A percentile compares a stretch with the other conserved stretches of the same genome.
Conservation (phyloP, 2,888 invertebrate genomes). For the Tinea semifulvella region DNA sequence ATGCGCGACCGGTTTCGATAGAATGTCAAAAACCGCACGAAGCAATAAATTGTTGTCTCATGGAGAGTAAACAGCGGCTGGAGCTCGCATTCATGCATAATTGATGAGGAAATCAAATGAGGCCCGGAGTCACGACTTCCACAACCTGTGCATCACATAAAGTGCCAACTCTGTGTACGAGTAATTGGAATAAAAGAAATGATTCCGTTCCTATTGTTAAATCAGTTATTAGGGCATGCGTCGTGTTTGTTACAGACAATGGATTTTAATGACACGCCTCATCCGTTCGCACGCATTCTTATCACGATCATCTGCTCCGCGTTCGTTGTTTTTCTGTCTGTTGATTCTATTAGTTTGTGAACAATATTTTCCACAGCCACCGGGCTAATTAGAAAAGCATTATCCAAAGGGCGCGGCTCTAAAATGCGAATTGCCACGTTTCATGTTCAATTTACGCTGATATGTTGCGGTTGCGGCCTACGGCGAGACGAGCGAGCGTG, state of each 20-base stretch:
- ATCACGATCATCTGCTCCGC: not conserved
- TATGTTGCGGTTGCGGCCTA: slow-evolving; percentile 36
- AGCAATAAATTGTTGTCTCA: slow-evolving; percentile 61
- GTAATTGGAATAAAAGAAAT: too few species aligned
- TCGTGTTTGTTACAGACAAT: not conserved
- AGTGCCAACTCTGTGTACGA: too few species aligned
- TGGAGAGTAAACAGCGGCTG: slow-evolving; percentile 31
- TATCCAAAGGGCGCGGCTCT: not conserved
- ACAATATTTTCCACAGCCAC: not conserved
- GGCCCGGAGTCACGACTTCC: slow-evolving; percentile 27
- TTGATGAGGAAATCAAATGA: slow-evolving; percentile 58
- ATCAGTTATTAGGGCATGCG: too few species aligned
- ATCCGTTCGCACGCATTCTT: not conserved
- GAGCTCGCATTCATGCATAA: slow-evolving; percentile 66
- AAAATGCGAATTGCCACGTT: slow-evolving; percentile 8
- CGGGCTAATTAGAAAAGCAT: slow-evolving; percentile 6
- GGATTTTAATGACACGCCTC: not conserved
- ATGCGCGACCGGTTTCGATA: slow-evolving; percentile 9
- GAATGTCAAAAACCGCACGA: slow-evolving; percentile 60
- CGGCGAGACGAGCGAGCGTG: slow-evolving; percentile 23
- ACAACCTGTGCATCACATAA: slow-evolving; percentile 3
- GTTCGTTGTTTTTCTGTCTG: not conserved
- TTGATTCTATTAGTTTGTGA: not conserved
- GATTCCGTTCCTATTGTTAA: too few species aligned
- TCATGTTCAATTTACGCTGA: slow-evolving; percentile 31